Conservation (phyloP, 2,797 vertebrate species). For the Spizella passerina region DNA sequence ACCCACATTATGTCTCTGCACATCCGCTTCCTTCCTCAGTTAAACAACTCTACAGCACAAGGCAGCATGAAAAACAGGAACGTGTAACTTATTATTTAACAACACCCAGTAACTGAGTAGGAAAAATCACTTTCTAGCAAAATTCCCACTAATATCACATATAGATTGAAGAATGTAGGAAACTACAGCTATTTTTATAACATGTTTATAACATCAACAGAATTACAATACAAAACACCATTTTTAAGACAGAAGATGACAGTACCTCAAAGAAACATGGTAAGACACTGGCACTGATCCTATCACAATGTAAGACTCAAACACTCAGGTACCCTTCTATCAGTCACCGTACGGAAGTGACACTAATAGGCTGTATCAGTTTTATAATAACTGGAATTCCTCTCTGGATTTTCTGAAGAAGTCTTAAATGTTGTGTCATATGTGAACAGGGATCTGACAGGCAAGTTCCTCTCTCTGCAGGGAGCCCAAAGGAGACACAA, state of each 20-base stretch:
- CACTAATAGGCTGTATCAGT: not conserved
- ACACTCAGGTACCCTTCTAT: not conserved
- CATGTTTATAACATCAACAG: not conserved
- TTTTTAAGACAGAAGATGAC: fast-evolving
- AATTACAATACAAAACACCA: not conserved
- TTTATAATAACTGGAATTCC: not conserved
- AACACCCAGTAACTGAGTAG: not conserved
- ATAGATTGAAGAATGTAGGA: not conserved
- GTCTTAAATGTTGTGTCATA: not conserved
- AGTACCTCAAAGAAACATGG: not conserved
- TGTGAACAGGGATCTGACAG: not conserved
- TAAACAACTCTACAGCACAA: not conserved
- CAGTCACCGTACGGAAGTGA: not conserved
- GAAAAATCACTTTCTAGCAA: not conserved
- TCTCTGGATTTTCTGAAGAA: not conserved
- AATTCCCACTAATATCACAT: not conserved
- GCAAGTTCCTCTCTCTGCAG: not conserved
- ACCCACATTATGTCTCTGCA: not conserved
- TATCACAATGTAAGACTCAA: not conserved
- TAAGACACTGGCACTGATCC: not conserved
- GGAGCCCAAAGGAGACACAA: not conserved
- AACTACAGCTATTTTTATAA: not conserved
- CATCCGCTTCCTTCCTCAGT: not conserved
- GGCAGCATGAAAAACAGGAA: not conserved
- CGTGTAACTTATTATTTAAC: not conserved